A percentile compares a stretch with the other conserved stretches of the same genome.
These are phyloP conservation scores for Nephotettix cincticeps DNA, from an alignment of 1,140 invertebrate genomes.

Conservation along the genomic window DNA sequence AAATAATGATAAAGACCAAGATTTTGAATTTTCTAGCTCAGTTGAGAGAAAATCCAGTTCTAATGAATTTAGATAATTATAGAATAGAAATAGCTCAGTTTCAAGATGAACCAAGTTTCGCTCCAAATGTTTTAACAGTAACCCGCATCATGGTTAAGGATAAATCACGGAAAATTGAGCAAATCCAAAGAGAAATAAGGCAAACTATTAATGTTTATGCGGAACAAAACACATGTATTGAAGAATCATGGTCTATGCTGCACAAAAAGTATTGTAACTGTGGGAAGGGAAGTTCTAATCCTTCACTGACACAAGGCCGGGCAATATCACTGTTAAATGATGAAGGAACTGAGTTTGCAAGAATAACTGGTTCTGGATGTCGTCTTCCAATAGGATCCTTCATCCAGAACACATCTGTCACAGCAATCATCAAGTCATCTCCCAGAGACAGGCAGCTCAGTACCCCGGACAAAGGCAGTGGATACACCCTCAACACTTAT, in stretches of 20 bases:
- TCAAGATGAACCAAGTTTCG: neutral
- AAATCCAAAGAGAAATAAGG: constrained; percentile 10
- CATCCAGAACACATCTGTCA: neutral
- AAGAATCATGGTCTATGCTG: neutral
- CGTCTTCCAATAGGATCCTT: neutral
- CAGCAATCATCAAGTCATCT: neutral
- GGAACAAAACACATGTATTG: neutral
- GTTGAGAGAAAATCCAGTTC: neutral
- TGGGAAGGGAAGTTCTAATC: neutral
- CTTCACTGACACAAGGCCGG: neutral
- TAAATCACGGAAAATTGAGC: neutral
- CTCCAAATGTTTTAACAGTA: neutral
- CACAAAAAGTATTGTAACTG: constrained; percentile 2
- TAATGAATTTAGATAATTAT: neutral
- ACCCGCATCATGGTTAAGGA: neutral
- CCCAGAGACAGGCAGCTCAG: neutral
- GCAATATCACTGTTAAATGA: neutral
- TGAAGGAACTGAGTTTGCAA: neutral
- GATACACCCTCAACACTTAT: neutral
- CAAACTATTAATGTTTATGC: neutral
- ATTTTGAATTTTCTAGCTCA: neutral
- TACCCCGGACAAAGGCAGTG: neutral
- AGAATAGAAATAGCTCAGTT: constrained; percentile 3
- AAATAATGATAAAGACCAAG: constrained; percentile 8
- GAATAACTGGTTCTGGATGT: neutral